Percentiles rank a stretch among this genome's conserved stretches.
These are phyloP conservation scores for Scatophagus argus DNA, from an alignment of 2,113 vertebrate genomes.

Conservation along the genomic window DNA sequence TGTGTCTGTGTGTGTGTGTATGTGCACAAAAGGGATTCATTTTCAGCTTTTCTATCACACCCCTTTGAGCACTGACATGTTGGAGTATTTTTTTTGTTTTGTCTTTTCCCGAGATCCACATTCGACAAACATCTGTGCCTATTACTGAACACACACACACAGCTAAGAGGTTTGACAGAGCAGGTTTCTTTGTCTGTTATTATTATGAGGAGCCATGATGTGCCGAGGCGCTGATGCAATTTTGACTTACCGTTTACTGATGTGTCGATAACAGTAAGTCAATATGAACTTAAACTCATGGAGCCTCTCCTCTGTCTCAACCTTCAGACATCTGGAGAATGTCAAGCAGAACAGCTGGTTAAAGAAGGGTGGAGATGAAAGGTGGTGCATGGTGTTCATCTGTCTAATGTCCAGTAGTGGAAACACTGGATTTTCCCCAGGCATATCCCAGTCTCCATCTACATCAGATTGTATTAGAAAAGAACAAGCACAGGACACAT, in stretches of 20 bases:
- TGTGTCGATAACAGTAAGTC: slow-evolving; percentile 27
- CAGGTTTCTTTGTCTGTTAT: slow-evolving; percentile 11
- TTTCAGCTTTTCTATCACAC: slow-evolving; percentile 66
- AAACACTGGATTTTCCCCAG: not conserved
- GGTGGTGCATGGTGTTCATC: not conserved
- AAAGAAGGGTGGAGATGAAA: not conserved
- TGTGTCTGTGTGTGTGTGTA: slow-evolving; percentile 9
- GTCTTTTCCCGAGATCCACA: slow-evolving; percentile 46
- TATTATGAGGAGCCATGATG: slow-evolving; percentile 17
- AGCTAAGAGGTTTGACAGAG: slow-evolving; percentile 30
- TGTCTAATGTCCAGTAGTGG: not conserved
- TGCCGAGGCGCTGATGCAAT: slow-evolving; percentile 4
- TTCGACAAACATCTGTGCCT: slow-evolving; percentile 63
- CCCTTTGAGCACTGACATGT: slow-evolving; percentile 63
- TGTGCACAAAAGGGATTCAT: slow-evolving; percentile 51
- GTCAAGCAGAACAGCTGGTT: slow-evolving; percentile 15
- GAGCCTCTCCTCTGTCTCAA: slow-evolving; percentile 19
- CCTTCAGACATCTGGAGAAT: slow-evolving; percentile 7
- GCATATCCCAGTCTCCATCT: not conserved
- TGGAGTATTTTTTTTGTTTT: slow-evolving; percentile 40
- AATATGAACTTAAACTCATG: slow-evolving; percentile 6
- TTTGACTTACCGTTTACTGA: slow-evolving; percentile 33
- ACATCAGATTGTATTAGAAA: not conserved
- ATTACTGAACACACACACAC: slow-evolving; percentile 41
- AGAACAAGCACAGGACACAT: not conserved